Evolutionary conservation across 2,797 vertebrate species (phyloP).

Genomic region (Gouania willdenowi): DNA sequence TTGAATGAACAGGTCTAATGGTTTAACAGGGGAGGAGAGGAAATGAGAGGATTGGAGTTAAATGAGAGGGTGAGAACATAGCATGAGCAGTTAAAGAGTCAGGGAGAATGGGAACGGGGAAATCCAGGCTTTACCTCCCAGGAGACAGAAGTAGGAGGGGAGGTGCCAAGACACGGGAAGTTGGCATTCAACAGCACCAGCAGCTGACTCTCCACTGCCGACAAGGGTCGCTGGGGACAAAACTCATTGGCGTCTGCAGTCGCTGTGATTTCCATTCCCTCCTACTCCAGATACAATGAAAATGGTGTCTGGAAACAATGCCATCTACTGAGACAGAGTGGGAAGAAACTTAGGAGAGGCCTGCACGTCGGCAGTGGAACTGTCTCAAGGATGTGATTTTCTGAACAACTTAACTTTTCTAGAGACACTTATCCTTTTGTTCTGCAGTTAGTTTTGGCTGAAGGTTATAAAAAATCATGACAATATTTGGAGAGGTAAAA

Average conservation of each 20-base stretch:
- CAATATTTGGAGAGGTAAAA: no score
- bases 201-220: conserved; percentile 15
- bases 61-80: conserved; percentile 63
- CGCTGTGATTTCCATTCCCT: conserved; percentile 63
- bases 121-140: conserved; percentile 75
- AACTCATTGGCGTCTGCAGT: conserved; percentile 35
- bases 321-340: conserved; percentile 66
- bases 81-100: conserved; percentile 57
- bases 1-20: conserved; percentile 51
- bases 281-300: conserved; percentile 70
- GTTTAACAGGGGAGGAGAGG: conserved; percentile 56
- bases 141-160: conserved; percentile 31
- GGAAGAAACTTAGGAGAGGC: conserved; percentile 59
- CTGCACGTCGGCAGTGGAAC: conserved; percentile 46
- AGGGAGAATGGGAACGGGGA: conserved; percentile 70
- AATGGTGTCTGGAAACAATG: conserved; percentile 74
- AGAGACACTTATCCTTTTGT: no score
- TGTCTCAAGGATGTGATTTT: conserved; percentile 57
- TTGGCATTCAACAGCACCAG: conserved; percentile 7
- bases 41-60: conserved; percentile 60
- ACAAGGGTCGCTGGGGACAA: conserved; percentile 60
- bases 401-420: conserved; percentile 42
- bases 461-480: no score
- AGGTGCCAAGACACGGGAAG: neutral
- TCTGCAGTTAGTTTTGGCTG: no score